Conservation (phyloP, 2,113 vertebrate species). For the Sapajus apella region DNA sequence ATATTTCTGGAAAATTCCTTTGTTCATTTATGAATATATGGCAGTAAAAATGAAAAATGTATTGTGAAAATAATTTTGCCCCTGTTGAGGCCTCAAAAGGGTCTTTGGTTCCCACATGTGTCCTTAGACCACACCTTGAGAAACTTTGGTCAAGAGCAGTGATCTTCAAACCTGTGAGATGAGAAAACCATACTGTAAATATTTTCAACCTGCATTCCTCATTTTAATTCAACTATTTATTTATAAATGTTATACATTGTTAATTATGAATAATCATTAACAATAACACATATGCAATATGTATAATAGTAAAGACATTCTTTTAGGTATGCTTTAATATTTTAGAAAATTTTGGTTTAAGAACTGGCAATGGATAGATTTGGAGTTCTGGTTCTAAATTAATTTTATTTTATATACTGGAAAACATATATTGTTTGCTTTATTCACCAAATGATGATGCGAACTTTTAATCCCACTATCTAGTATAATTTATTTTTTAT, state of each 20-base stretch:
- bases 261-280: not conserved
- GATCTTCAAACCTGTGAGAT: not conserved
- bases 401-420: not conserved
- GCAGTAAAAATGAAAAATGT: not conserved
- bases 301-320: not conserved
- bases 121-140: not conserved
- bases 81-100: not conserved
- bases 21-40: not conserved
- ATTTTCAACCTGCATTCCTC: not conserved
- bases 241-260: not conserved
- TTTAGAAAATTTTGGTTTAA: not conserved
- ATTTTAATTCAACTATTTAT: not conserved
- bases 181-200: not conserved
- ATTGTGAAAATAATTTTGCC: not conserved
- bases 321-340: not conserved
- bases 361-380: not conserved
- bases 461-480: not conserved
- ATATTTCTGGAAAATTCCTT: not conserved
- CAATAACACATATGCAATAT: not conserved
- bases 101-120: not conserved
- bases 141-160: not conserved
- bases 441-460: not conserved
- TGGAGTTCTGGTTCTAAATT: not conserved
- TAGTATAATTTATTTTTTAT: not conserved
- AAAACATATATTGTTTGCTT: not conserved